Evolutionary conservation across 2,888 invertebrate species (phyloP), one percentile per base, ranked within the genome.

Genomic region (Phasia obesa): DNA sequence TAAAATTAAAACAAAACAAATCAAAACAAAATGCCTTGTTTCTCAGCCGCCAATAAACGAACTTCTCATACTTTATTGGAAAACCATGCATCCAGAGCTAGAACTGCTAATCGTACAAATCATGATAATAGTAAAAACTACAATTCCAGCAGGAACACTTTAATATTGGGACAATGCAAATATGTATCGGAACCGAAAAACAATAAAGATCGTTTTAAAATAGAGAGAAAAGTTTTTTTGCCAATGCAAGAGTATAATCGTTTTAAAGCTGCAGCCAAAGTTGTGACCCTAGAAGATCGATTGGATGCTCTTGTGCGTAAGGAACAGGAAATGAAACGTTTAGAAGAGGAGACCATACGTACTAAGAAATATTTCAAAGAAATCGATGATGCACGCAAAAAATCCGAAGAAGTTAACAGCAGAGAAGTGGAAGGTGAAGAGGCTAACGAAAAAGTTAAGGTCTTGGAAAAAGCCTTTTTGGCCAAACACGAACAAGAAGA

Each of bases 171-270:
- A 2, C 64, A 85, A 4, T 70, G 65, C 0, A 84, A n/a, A n/a
- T n/a, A 85, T 60, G 86, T 86, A 84, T 42, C 65, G 85, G 13
- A 85, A 84, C 23, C 85, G 21, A 67, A 51, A 35, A 84, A n/a
- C 81, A 88, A 70, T 75, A 85, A 11, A 84, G 85, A n/a, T 17
- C 86, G 60, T 27, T 42, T 69, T 0, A 84, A 86, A 4, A 85
- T 86, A 9, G 86, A 86, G 19, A 85, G 85, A 70, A 87, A 86
- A 2, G 51, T 85, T 2, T 87, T 87, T 1, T 71, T 89, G 21
- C 93, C 93, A 0, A 92, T 92, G 74, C 90, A 91, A 0, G 95
- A 96, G 84, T 94, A 93, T 81, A 92, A 93, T 1, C 90, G 94
- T 38, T 88, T 95, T 4, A 92, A 93, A 87, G 91, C 92, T 51